Base-by-base conservation (phyloP, 2,888 invertebrate genomes). In the Acanthosoma haemorrhoidale region DNA sequence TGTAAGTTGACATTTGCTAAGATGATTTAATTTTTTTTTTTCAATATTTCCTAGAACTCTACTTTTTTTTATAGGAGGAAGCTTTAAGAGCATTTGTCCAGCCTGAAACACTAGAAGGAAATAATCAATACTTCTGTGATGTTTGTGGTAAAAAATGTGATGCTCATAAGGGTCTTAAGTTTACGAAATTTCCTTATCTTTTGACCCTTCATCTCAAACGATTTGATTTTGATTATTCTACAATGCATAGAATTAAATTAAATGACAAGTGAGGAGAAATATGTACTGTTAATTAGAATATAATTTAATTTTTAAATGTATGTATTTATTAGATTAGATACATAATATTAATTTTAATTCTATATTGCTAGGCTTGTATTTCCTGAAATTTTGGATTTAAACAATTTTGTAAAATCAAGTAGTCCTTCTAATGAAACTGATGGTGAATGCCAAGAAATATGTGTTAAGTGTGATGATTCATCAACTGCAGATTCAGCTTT, bases 151-250 rank as follows among this genome's bases (percentile, higher is more conserved):
- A 90, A 79, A 92, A 92, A 78, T 92, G 92, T 78, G 88, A 94
- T 79, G 94, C 94, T 15, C 91, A 94, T 78, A 94, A 94, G 82
- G 94, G 94, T 39, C 82, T 94, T 63, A 91, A 92, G 79, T 93
- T 94, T 79, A 86, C 87, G 18, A 87, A 88, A 74, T 92, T 94
- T 79, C 94, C 94, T 0, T 94, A 94, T 79, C 83, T 95, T 72
- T 81, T 94, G 59, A 92, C 92, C 0, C 82, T 95, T 75, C 94
- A 94, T 79, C 82, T 95, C 76, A 94, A 94, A 79, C 84, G 94
- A 72, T 94, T 94, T 79, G 94, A 93, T 81, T 94, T 93, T 79
- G 93, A 94, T 80, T 92, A 91, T 78, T 85, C 84, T 75, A 90
- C 90, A 5, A 87, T 91, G 83, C 89, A 91, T 78, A 83, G 93